Evolutionary conservation across 2,113 vertebrate species (phyloP).

Genomic region (Polyodon spathula): DNA sequence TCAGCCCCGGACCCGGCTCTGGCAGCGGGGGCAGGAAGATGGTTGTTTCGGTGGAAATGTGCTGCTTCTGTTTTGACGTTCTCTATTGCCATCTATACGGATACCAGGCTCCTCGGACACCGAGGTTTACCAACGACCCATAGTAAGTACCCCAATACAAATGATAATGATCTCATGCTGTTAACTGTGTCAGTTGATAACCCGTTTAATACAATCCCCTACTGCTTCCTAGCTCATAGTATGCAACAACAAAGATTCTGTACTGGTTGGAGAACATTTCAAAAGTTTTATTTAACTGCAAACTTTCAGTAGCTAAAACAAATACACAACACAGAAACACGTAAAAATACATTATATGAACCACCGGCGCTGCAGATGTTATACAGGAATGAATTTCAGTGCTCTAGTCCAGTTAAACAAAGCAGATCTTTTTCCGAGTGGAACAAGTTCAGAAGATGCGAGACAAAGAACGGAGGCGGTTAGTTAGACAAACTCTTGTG

Average conservation of each 20-base stretch:
- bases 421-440: too few species aligned
- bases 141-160: slow-evolving; percentile 71
- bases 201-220: too few species aligned
- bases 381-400: too few species aligned
- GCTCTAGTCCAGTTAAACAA: too few species aligned
- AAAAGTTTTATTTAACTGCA: not conserved
- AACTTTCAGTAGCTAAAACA: not conserved
- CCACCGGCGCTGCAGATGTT: too few species aligned
- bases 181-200: slow-evolving; percentile 19
- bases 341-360: too few species aligned
- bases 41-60: slow-evolving; percentile 96
- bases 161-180: slow-evolving; percentile 27
- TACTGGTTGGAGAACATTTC: not conserved
- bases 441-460: too few species aligned
- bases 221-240: too few species aligned
- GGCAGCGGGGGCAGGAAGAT: slow-evolving; percentile 82
- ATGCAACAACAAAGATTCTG: too few species aligned
- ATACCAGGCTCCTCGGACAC: slow-evolving; percentile 92
- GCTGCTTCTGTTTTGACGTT: slow-evolving; percentile 97
- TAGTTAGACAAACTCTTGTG: too few species aligned
- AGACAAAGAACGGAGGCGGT: too few species aligned
- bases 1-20: slow-evolving; percentile 62
- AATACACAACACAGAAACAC: too few species aligned
- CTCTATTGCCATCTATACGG: slow-evolving; percentile 96
- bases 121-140: slow-evolving; percentile 96